Conservation (phyloP, 2,113 vertebrate species). For the Talpa occidentalis region DNA sequence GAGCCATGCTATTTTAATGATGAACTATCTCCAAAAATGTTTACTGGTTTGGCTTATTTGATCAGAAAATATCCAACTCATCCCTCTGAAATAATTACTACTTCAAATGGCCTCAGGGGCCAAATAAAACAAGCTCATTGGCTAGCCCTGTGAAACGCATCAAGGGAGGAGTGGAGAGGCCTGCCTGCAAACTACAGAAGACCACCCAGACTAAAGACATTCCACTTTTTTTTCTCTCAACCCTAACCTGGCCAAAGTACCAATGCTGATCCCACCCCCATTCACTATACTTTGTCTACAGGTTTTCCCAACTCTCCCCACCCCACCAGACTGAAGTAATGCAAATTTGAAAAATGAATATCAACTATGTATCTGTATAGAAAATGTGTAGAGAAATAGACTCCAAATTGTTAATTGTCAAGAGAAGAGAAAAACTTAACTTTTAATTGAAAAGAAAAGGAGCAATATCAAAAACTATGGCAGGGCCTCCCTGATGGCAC, state of each 20-base stretch:
- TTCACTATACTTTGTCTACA: neutral
- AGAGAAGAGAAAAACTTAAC: neutral
- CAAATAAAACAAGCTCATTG: neutral
- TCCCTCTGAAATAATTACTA: neutral
- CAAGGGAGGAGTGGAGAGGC: too few species aligned
- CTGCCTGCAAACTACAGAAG: neutral
- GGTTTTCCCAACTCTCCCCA: conserved; percentile 18
- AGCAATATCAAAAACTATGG: neutral
- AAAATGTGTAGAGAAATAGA: neutral
- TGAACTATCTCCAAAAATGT: neutral
- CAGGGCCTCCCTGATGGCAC: too few species aligned
- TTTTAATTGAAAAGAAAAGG: conserved; percentile 18
- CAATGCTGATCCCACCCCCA: neutral
- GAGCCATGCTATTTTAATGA: conserved; percentile 1
- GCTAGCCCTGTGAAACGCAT: neutral
- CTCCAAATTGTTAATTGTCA: neutral
- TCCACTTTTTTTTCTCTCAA: neutral
- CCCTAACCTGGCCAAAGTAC: neutral
- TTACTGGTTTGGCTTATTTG: neutral
- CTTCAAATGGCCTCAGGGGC: neutral
- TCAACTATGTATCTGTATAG: neutral
- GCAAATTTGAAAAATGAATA: neutral
- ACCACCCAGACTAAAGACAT: neutral
- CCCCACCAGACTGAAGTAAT: neutral
- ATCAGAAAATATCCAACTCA: neutral